A percentile compares a stretch with the other conserved stretches of the same genome.
Evolutionary conservation across 2,113 vertebrate genomes (phyloP).

Genomic region (Microcebus murinus): DNA sequence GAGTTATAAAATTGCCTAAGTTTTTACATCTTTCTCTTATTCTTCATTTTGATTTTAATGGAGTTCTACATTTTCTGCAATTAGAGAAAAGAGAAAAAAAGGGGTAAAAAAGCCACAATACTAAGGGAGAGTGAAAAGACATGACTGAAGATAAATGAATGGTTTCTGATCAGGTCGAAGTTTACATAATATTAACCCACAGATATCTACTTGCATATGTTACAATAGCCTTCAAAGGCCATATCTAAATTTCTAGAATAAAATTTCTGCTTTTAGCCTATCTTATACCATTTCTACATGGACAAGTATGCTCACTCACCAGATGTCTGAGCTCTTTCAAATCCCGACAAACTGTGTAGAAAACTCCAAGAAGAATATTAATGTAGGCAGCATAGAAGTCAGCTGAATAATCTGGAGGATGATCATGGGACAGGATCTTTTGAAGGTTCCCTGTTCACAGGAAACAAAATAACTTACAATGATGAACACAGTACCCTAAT

Average conservation of each 20-base stretch:
- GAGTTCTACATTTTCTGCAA: neutral
- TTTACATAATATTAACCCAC: neutral
- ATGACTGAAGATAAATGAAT: neutral
- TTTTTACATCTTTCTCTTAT: neutral
- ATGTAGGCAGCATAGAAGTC: constrained; percentile 96
- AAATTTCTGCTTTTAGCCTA: neutral
- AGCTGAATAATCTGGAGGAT: constrained; percentile 91
- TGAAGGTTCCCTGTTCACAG: constrained; percentile 91
- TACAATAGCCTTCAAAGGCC: neutral
- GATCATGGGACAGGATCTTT: constrained; percentile 92
- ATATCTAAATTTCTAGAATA: constrained; percentile 20
- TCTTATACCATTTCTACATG: neutral
- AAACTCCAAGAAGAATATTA: constrained; percentile 98
- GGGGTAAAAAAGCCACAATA: neutral
- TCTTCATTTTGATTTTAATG: constrained; percentile 23
- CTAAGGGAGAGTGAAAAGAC: neutral
- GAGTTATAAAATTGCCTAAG: neutral
- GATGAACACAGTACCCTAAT: neutral
- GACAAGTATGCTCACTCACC: constrained; percentile 84
- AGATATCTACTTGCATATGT: neutral
- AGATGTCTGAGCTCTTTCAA: constrained; percentile 95
- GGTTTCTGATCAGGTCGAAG: neutral
- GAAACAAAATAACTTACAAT: constrained; percentile 51
- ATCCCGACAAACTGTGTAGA: constrained; percentile 96
- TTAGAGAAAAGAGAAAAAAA: neutral